A percentile compares a stretch with the other conserved stretches of the same genome.
Conservation (phyloP, 2,797 vertebrate species). For the Megaceryle alcyon region DNA sequence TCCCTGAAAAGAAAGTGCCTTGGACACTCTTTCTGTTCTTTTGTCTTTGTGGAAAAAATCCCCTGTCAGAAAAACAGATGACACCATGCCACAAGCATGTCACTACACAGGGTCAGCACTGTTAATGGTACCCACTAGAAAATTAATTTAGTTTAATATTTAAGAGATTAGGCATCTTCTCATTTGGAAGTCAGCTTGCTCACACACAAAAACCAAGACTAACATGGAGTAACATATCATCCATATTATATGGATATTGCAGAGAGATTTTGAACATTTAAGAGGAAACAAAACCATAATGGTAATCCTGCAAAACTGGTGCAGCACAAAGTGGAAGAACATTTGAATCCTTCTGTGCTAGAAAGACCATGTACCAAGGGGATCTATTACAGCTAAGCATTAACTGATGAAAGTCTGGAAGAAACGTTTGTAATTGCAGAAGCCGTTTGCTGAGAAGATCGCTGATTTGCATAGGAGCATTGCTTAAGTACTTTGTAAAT, state of each 20-base stretch:
- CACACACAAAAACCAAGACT: neutral
- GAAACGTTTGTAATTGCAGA: neutral
- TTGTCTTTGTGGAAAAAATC: neutral
- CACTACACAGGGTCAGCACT: neutral
- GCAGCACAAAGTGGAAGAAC: neutral
- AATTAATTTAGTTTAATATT: neutral
- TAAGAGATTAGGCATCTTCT: conserved; percentile 39
- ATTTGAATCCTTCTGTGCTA: neutral
- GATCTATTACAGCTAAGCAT: neutral
- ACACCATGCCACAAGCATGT: neutral
- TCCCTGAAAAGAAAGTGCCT: neutral
- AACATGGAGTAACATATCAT: neutral
- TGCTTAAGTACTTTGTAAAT: conserved; percentile 18
- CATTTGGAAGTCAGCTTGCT: conserved; percentile 5
- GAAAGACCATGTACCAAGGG: neutral
- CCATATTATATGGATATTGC: neutral
- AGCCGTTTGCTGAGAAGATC: neutral
- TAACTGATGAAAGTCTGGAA: neutral
- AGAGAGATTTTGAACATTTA: neutral
- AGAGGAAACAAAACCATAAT: neutral
- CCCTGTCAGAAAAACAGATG: no score
- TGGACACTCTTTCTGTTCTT: neutral
- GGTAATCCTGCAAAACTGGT: neutral
- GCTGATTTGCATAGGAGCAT: conserved; percentile 1
- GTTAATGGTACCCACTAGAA: neutral